phyloP scores from a whole-genome alignment of 2,797 vertebrate genomes.

The Sus cebifrons region DNA sequence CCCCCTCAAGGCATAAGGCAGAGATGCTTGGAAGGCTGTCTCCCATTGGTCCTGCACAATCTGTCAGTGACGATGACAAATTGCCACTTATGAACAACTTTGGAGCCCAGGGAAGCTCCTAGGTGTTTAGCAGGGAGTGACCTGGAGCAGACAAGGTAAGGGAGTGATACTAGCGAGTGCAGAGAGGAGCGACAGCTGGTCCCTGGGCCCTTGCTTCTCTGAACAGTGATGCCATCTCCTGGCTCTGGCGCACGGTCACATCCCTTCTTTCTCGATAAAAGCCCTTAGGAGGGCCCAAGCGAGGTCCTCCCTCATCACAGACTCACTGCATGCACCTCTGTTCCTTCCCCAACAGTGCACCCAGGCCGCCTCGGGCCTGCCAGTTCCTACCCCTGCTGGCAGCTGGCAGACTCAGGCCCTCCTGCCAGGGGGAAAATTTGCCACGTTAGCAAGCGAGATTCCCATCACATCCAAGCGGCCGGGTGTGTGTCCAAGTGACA shows the following conservation, averaged over 20 bases:
- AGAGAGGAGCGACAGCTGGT: conserved; percentile 5
- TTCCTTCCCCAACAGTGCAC: conserved; percentile 68
- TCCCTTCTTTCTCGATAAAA: conserved; percentile 61
- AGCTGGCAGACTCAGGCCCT: background rate
- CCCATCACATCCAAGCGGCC: conserved; percentile 1
- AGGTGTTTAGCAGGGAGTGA: conserved; percentile 12
- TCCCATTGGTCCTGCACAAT: conserved; percentile 19
- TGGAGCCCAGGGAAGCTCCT: background rate
- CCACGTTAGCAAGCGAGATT: conserved; percentile 50
- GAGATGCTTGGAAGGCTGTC: background rate
- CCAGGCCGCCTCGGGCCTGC: conserved; percentile 16
- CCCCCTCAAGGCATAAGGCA: background rate
- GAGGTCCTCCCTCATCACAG: conserved; percentile 30
- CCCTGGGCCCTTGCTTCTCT: background rate
- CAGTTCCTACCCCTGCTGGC: conserved; percentile 7
- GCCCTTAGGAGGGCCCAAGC: conserved; percentile 12
- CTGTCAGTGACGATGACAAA: conserved; percentile 62
- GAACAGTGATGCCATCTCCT: background rate
- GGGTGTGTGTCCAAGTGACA: conserved; percentile 67
- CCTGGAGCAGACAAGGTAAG: background rate
- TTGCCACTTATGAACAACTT: conserved; percentile 29
- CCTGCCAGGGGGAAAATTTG: conserved; percentile 53
- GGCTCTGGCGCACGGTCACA: background rate
- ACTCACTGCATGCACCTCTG: background rate
- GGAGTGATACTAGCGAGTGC: background rate